Base-by-base conservation (phyloP, 2,888 invertebrate species). In the Chalcosyrphus nemorum region DNA sequence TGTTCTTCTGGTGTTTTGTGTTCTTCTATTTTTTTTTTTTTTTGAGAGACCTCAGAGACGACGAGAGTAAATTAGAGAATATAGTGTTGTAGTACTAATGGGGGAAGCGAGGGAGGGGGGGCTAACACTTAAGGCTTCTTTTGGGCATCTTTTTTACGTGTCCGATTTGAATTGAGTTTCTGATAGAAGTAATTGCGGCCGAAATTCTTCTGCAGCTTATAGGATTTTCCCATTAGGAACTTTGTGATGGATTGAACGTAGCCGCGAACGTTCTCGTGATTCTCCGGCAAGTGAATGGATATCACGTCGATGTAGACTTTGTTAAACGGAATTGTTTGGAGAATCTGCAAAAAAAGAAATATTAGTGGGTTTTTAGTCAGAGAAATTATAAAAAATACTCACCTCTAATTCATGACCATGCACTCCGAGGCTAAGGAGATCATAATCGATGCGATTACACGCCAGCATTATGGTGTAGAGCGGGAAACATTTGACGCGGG, bases 401-500 rank as follows among this genome's bases (percentile, higher is more conserved):
- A 91, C 91, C 89, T 91, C 90, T 86, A 92, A 88, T 87, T 92
- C 92, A 88, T 91, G 91, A 87, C 92, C 92, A 86, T 91, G 90
- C 74, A 91, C 91, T 59, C 92, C 92, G 82, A 97, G 92, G 89
- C 95, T 94, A 87, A 96, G 92, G 89, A 95, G 94, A 91, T 95
- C 94, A 21, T 96, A 93, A 41, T 92, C 92, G 6, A 95, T 93
- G 56, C 94, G 93, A 89, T 95, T 95, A 86, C 95, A 95, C 54
- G 97, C 97, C 87, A 96, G 91, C 90, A 97, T 92, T 85, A 97
- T 93, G 1, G 97, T 96, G 90, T 95, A 96, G 82, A 97, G 92
- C 71, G 97, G 97, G 90, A 97, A 96, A 92, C 97, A 97, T 89
- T 96, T 95, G 85, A 97, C 95, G 87, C 96, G 93, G 35, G 95